A percentile compares a stretch with the other conserved stretches of the same genome.
Evolutionary conservation across 2,113 vertebrate genomes (phyloP).

Genomic region (Cebus imitator): DNA sequence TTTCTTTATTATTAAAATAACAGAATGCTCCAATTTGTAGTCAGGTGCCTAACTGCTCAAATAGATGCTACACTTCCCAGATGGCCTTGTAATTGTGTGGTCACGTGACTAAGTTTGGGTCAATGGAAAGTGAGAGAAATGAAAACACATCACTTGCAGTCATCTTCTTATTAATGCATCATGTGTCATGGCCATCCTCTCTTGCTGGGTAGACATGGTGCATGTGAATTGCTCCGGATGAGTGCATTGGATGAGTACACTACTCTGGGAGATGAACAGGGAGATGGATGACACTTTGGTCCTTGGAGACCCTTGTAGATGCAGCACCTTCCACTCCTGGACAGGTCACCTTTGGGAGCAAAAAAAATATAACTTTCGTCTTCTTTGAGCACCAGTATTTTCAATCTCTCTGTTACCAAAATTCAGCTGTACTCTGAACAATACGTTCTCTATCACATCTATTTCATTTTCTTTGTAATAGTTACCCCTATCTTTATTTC

Average conservation of each 20-base stretch:
- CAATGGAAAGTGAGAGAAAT: background rate
- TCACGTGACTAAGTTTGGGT: background rate
- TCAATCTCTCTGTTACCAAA: background rate
- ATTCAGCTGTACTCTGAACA: background rate
- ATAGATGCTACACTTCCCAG: background rate
- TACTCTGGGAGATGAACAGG: background rate
- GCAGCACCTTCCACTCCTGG: background rate
- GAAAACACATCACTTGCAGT: background rate
- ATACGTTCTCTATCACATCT: background rate
- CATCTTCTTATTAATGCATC: background rate
- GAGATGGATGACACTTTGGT: background rate
- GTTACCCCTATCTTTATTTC: background rate
- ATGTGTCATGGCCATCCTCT: background rate
- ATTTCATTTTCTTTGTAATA: background rate
- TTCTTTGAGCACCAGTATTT: background rate
- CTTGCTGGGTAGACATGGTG: background rate
- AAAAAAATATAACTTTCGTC: background rate
- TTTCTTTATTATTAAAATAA: slow-evolving; percentile 21
- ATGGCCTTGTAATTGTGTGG: background rate
- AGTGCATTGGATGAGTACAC: background rate
- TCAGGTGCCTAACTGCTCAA: background rate
- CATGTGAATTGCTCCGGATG: background rate
- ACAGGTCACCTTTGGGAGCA: background rate
- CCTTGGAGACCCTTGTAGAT: background rate
- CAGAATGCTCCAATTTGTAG: background rate